Base-by-base conservation (phyloP, 2,113 vertebrate genomes). In the Tor tambroides region DNA sequence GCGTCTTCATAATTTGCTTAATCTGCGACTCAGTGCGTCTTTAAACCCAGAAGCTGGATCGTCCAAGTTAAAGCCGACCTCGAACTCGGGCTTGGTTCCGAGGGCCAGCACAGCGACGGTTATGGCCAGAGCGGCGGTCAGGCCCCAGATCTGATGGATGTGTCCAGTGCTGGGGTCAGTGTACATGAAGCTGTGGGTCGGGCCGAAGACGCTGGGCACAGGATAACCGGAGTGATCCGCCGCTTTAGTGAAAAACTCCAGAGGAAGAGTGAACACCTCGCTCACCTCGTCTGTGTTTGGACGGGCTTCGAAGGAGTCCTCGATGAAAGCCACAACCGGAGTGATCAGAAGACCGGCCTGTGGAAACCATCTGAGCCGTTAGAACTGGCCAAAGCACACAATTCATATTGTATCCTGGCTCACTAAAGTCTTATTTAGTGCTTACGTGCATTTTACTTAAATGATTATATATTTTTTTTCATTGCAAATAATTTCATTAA, bases 281-380 rank as follows among this genome's bases (percentile, higher is more conserved):
- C 96, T 96, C 74, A 99, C 98, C 95, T 99, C 98, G 1, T 90
- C 94, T 0, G 96, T 95, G 88, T 98, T 98, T 9, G 96, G 96
- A 83, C 74, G 35, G 11, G 95, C 93, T 80, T 91, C 89, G 89
- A 98, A 99, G 0, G 94, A 92, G 26, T 95, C 95, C 0, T 96
- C 94, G 89, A 99, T 94, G 89, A 99, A 96, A 78, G 95, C 96
- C 67, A 98, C 96, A 61, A 99, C 96, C 0, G 98, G 97, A 2
- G 96, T 97, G 87, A 98, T 90, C 92, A 97, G 23, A 15, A 94
- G 87, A 14, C 92, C 90, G 5, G 84, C 91, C 98, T 99, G 89
- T 86, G 79, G 90, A 92, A 11, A 51, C 85, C 49, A 88, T 46
- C 74, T 49, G 71, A 43, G 38, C 0, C 17, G 21, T 26, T 0